Base-by-base conservation (phyloP, 2,797 vertebrate species). In the Gouania willdenowi region DNA sequence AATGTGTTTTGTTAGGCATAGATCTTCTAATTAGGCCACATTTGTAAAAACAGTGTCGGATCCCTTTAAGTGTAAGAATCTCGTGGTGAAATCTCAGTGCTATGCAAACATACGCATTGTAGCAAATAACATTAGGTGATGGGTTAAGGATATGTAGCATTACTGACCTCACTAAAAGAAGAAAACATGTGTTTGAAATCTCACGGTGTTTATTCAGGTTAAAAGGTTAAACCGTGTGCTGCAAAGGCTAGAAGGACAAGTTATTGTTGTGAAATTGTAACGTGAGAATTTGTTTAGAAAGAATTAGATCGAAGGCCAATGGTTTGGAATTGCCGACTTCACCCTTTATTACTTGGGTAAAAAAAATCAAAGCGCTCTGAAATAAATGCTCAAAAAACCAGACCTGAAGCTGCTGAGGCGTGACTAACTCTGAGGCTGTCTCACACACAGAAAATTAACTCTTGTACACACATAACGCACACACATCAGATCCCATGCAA, bases 401-500 rank as follows among this genome's bases (percentile, higher is more conserved):
- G 18, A 63, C 41, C 41, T 36, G 20, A 26, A 46, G 47, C 40
- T 17, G 3, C 34, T 20, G 16, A 68, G 30, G 53, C 36, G n/a
- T 35, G 25, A 51, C 19, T n/a, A 44, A 65, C 34, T 39, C 26
- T 8, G 13, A 8, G 57, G 54, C 9, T 38, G 10, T 17, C 45
- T 45, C 9, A 2, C 36, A 34, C 16, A 32, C 24, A 41, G 31
- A 54, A 51, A 58, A 56, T 58, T 41, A 61, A 44, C 43, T 56
- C 54, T 23, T 21, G 5, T 25, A 20, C 29, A 12, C 31, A 39
- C 47, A 41, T 20, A 16, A 25, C 42, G 37, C 65, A 65, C 47
- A 44, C 53, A 48, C 46, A 41, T 48, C 26, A 10, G 51, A 41
- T 45, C 58, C 32, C 54, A 46, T 28, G 34, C 14, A 33, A 76